Conservation (phyloP, 1,140 invertebrate species). For the Gonioctena quinquepunctata region DNA sequence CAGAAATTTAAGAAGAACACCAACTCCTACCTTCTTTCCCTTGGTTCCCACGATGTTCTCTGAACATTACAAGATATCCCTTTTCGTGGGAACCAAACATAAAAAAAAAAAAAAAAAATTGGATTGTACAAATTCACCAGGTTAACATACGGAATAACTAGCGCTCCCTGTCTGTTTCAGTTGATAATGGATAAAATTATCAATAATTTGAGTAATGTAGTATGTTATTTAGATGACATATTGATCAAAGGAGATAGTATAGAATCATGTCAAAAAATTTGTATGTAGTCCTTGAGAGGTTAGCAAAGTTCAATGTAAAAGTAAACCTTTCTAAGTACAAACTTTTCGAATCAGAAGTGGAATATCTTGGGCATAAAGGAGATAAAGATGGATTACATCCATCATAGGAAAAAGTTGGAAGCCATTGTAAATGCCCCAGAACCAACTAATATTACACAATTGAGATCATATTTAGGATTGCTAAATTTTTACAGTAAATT, state of each 20-base stretch:
- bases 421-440: constrained; percentile 40
- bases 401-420: constrained; percentile 48
- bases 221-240: background rate
- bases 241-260: background rate
- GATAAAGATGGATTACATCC: constrained; percentile 45
- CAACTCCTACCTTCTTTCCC: no score
- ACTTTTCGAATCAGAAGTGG: constrained; percentile 28
- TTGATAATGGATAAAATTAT: no score
- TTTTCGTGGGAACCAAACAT: no score
- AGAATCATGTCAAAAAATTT: constrained; percentile 37
- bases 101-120: no score
- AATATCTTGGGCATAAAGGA: constrained; percentile 53
- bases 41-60: no score
- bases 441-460: constrained; percentile 44
- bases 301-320: constrained; percentile 26
- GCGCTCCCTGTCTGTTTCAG: no score
- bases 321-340: constrained; percentile 40
- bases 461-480: constrained; percentile 53
- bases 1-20: no score
- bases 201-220: background rate
- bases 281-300: background rate
- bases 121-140: no score
- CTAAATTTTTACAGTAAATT: constrained; percentile 54
- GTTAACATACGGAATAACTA: no score
- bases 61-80: no score